Evolutionary conservation across 2,797 vertebrate species (phyloP), one percentile per base, ranked within the genome.

Genomic region (Cryptoblepharus egeriae): DNA sequence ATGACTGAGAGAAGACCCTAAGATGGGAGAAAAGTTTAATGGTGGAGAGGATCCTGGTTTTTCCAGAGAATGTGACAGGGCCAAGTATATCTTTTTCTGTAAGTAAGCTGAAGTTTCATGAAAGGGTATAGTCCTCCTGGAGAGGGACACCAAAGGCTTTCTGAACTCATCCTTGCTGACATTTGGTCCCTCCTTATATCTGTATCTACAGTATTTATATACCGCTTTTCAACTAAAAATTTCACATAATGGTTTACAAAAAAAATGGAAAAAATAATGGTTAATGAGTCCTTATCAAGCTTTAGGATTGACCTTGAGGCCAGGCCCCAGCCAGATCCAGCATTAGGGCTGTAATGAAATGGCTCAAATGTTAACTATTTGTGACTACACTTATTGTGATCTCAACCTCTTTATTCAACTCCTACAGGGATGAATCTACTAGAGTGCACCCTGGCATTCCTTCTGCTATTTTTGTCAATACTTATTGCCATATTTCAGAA

Each of bases 1-100:
- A 97, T 96, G 91, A 98, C 95, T 3, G 97, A 98, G 93, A 98
- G 96, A 92, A 98, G 96, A 94, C 97, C 97, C 97, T 97, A 82
- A n/a, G 89, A 82, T 18, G 0, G 0, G 69, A 73, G 0, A 67
- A 30, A 73, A 8, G 68, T 65, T 32, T 49, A 69, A 32, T 45
- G 24, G 58, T 35, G 2, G 1, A 24, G 57, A 58, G 26, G 20
- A 20, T 6, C 22, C 5, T 9, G 67, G 28, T n/a, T 42, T 1
- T 24, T 52, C 26, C 52, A 2, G 37, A 4, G 24, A 86, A 80
- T 87, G 32, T 24, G 18, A 39, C 24, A 63, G 28, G 58, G 15
- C 15, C 49, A 20, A 18, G n/a, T 45, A 16, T 35, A 69, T 8
- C 26, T 15, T 77, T 49, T 30, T 52, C 2, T 35, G n/a, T 45